A percentile compares a stretch with the other conserved stretches of the same genome.
phyloP scores from a whole-genome alignment of 2,797 vertebrate species.

The Syngnathus rostellatus region DNA sequence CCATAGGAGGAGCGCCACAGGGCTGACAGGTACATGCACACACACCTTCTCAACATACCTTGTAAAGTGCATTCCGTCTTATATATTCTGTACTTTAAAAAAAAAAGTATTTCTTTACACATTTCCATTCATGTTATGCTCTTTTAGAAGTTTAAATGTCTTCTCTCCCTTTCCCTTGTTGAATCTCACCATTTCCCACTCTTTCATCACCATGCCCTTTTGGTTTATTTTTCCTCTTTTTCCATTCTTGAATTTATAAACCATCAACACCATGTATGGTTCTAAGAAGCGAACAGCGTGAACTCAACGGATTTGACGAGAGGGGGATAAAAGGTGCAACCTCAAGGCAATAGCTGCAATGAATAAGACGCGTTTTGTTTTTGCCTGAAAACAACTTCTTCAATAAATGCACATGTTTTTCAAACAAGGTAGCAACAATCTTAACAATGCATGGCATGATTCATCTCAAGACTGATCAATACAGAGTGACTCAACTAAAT shows the following conservation, averaged over 20 bases:
- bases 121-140: constrained; percentile 18
- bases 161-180: constrained; percentile 28
- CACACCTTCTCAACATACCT: constrained; percentile 22
- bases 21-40: constrained; percentile 40
- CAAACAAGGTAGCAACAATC: too few relatives aligned
- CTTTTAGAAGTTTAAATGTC: constrained; percentile 16
- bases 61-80: constrained; percentile 26
- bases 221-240: constrained; percentile 36
- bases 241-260: constrained; percentile 43
- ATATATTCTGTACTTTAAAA: not conserved
- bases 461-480: too few relatives aligned
- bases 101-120: not conserved
- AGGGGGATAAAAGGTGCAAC: constrained; percentile 9
- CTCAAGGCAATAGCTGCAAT: not conserved
- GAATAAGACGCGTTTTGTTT: not conserved
- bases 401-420: not conserved
- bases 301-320: constrained; percentile 31
- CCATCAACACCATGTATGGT: constrained; percentile 45
- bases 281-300: constrained; percentile 47
- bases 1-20: constrained; percentile 47
- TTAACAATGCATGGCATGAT: too few relatives aligned
- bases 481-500: too few relatives aligned
- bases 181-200: constrained; percentile 47
- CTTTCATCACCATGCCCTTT: constrained; percentile 57
- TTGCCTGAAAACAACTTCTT: not conserved